phyloP scores from a whole-genome alignment of 2,113 vertebrate genomes.

The Rhabdomys dilectus region DNA sequence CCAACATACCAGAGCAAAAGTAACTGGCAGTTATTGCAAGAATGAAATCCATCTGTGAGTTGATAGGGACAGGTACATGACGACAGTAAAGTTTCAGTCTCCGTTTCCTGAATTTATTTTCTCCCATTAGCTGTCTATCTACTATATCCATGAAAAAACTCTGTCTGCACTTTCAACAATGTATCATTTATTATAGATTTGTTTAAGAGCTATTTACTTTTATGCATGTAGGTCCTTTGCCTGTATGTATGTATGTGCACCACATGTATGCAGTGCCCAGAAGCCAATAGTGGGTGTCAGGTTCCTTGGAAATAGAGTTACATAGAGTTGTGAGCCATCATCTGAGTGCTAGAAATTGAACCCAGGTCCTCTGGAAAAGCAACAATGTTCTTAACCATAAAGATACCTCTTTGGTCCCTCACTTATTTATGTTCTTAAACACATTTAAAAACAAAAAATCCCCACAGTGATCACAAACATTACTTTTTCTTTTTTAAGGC shows the following conservation, averaged over 20 bases:
- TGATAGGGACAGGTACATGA: not conserved
- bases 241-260: not conserved
- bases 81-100: not conserved
- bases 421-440: not conserved
- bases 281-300: not conserved
- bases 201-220: not conserved
- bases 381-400: not conserved
- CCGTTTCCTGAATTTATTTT: not conserved
- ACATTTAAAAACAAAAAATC: not conserved
- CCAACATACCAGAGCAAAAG: not conserved
- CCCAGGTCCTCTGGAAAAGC: not conserved
- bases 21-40: not conserved
- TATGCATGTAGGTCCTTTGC: not conserved
- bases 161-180: not conserved
- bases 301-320: not conserved
- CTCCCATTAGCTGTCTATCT: not conserved
- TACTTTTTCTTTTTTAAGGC: not conserved
- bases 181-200: not conserved
- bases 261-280: not conserved
- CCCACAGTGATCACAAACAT: not conserved
- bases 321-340: not conserved
- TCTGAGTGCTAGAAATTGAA: not conserved
- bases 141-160: not conserved
- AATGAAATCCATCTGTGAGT: not conserved
- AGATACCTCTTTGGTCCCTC: not conserved